Conservation (phyloP, 2,888 invertebrate species). For the Osmoderma eremita region DNA sequence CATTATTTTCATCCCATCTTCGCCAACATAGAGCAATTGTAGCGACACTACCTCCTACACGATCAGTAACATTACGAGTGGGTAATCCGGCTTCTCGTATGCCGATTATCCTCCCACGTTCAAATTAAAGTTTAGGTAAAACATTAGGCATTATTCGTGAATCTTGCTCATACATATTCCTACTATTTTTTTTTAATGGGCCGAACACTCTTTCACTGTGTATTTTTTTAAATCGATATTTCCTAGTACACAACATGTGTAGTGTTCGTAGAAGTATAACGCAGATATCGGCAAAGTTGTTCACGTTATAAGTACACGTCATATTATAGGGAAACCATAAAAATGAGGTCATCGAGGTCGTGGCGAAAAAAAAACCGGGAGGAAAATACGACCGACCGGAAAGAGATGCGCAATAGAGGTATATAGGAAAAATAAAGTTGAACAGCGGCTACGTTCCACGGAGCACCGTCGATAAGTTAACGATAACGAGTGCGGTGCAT, state of each 20-base stretch:
- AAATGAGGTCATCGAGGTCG: slow-evolving; percentile 2
- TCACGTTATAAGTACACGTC: slow-evolving; percentile 9
- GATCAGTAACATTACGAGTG: no score
- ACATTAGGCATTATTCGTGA: no score
- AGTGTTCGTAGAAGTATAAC: not conserved
- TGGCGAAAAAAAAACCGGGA: slow-evolving; percentile 15
- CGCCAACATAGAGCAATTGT: no score
- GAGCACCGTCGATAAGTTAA: slow-evolving; percentile 42
- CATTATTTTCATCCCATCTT: no score
- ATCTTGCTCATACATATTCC: no score
- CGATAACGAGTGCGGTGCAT: slow-evolving; percentile 48
- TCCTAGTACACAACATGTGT: not conserved
- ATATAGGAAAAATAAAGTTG: slow-evolving; percentile 30
- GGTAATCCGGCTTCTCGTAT: no score
- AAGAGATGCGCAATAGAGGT: slow-evolving; percentile 22
- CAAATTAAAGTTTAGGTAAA: no score
- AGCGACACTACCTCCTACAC: no score
- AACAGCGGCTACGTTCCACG: slow-evolving; percentile 26
- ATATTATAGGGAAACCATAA: slow-evolving; percentile 18
- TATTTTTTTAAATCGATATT: not conserved
- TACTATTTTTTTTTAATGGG: no score
- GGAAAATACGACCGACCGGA: slow-evolving; percentile 15
- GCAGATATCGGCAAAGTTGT: not conserved
- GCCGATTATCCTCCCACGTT: no score
- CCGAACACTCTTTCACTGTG: no score